Evolutionary conservation across 1,140 invertebrate species (phyloP).

Genomic region (Habropoda laboriosa): DNA sequence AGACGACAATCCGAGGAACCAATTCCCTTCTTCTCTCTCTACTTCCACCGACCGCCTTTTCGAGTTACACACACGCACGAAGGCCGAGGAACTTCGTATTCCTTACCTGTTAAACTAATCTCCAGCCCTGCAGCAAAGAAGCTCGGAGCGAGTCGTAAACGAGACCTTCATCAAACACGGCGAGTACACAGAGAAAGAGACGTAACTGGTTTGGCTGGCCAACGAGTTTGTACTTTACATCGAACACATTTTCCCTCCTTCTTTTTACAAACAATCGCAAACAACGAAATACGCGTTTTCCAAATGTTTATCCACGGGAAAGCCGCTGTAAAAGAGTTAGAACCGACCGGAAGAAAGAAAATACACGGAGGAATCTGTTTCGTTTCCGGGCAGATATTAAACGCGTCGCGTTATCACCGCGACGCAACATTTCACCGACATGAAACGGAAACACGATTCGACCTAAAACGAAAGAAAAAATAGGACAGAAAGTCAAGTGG

Average conservation of each 20-base stretch:
- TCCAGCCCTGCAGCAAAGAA: not conserved
- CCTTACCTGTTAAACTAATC: not conserved
- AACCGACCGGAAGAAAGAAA: too few species aligned
- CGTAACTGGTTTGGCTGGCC: not conserved
- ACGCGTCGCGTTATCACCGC: too few species aligned
- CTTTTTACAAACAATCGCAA: not conserved
- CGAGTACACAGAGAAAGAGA: not conserved
- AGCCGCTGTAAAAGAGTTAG: too few species aligned
- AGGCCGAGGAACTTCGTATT: not conserved
- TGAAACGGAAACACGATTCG: too few species aligned
- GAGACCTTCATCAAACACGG: conserved; percentile 11
- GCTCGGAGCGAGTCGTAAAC: conserved; percentile 1
- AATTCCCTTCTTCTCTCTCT: not conserved
- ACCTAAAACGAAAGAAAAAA: too few species aligned
- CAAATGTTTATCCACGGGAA: conserved; percentile 3
- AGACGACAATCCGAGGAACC: too few species aligned
- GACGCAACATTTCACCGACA: too few species aligned
- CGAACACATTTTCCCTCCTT: too few species aligned
- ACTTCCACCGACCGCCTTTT: not conserved
- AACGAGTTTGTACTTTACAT: not conserved
- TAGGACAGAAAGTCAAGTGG: too few species aligned
- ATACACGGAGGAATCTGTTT: not conserved
- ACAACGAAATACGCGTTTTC: not conserved
- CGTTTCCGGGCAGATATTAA: not conserved
- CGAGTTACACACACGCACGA: conserved; percentile 7